phyloP scores from a whole-genome alignment of 2,113 vertebrate genomes.

The Narcine bancroftii region DNA sequence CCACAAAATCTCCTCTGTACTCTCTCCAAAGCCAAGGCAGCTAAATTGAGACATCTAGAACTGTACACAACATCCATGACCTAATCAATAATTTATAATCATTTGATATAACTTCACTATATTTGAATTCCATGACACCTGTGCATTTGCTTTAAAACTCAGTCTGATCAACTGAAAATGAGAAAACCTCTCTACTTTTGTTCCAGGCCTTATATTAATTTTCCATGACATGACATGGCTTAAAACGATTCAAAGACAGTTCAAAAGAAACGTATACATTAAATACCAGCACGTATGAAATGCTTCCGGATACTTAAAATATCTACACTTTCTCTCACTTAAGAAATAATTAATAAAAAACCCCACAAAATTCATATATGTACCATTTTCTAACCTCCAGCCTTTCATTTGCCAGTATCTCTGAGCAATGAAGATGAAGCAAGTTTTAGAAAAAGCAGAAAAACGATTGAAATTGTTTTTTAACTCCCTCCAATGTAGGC shows the following conservation, averaged over 20 bases:
- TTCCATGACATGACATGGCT: background rate
- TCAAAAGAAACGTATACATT: background rate
- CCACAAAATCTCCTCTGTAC: background rate
- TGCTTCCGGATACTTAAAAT: background rate
- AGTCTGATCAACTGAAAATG: background rate
- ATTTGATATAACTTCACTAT: background rate
- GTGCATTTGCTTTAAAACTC: too few species aligned
- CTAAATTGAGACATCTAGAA: background rate
- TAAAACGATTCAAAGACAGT: background rate
- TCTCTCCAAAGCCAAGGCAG: too few species aligned
- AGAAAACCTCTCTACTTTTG: too few species aligned
- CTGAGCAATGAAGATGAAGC: background rate
- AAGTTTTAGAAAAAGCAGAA: background rate
- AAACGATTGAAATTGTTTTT: background rate
- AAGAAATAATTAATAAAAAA: background rate
- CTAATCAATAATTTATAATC: background rate
- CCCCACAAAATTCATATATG: background rate
- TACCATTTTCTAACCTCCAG: background rate
- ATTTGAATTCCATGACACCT: background rate
- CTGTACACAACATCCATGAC: background rate
- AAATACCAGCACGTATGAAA: background rate
- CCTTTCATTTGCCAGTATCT: too few species aligned
- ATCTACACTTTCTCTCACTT: background rate
- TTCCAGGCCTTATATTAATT: background rate
- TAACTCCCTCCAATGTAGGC: background rate